Percentiles rank a stretch among this genome's conserved stretches.
Conservation (phyloP, 2,797 vertebrate genomes). For the Glyptemys insculpta region DNA sequence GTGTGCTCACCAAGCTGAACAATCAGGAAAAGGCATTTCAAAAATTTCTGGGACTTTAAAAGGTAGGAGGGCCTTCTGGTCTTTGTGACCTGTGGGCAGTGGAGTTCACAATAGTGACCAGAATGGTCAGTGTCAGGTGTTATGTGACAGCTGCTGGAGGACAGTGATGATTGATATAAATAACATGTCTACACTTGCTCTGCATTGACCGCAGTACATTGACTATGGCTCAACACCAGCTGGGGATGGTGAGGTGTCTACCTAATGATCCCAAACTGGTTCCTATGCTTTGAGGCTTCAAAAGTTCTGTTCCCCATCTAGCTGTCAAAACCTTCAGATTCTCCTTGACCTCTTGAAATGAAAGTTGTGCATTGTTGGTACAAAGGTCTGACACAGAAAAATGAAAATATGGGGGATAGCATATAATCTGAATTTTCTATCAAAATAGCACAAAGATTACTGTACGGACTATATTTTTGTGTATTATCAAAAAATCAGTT, state of each 20-base stretch:
- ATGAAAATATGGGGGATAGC: not conserved
- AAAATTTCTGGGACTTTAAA: no score
- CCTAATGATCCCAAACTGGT: not conserved
- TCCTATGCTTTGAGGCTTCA: not conserved
- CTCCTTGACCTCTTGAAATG: not conserved
- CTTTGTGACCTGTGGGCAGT: no score
- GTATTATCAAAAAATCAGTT: not conserved
- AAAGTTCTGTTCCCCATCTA: not conserved
- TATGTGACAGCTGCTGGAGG: no score
- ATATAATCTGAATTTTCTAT: not conserved
- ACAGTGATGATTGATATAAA: rapidly evolving
- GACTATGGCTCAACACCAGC: no score
- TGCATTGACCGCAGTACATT: no score
- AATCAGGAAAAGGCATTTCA: no score
- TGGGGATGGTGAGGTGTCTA: not conserved
- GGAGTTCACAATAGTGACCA: no score
- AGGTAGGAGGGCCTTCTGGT: no score
- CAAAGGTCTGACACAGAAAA: not conserved
- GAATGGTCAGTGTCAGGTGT: no score
- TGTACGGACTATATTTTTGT: not conserved
- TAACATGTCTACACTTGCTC: no score
- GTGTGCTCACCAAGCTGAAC: no score
- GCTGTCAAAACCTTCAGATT: not conserved
- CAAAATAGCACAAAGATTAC: not conserved
- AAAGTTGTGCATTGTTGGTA: not conserved